Conservation (phyloP, 2,888 invertebrate genomes). For the Thysanoteuthis rhombus region DNA sequence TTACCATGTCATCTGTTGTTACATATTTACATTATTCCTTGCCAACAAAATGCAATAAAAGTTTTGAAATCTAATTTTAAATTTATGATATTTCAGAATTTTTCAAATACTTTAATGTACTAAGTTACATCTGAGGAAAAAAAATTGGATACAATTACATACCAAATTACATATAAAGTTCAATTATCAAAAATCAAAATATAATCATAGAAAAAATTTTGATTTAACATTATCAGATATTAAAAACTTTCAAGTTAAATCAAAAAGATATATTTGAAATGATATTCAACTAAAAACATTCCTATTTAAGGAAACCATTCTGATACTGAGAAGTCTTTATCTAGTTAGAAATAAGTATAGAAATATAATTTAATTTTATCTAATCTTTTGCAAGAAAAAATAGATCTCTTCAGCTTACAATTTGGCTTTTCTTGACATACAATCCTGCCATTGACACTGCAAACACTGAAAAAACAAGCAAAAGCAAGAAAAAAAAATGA, state of each 20-base stretch:
- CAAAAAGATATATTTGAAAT: background rate
- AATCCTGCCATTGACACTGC: constrained; percentile 35
- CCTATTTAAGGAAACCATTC: background rate
- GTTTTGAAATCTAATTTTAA: too few relatives aligned
- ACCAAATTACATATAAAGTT: too few relatives aligned
- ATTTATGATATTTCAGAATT: too few relatives aligned
- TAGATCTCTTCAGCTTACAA: constrained; percentile 35
- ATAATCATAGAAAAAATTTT: background rate
- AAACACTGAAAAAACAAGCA: constrained; percentile 34
- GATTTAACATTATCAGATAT: background rate
- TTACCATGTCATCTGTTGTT: too few relatives aligned
- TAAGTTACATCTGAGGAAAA: too few relatives aligned
- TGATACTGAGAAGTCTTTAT: background rate
- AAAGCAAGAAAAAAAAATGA: background rate
- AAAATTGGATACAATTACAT: too few relatives aligned
- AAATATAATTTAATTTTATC: background rate
- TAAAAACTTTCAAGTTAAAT: background rate
- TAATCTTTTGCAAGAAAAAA: background rate
- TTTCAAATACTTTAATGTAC: too few relatives aligned
- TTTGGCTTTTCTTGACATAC: constrained; percentile 38
- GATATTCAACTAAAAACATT: too few relatives aligned
- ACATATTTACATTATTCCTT: too few relatives aligned
- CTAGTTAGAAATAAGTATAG: background rate
- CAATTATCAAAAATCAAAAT: too few relatives aligned
- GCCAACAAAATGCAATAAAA: too few relatives aligned